phyloP scores from a whole-genome alignment of 2,113 vertebrate species.

The Okapia johnstoni region DNA sequence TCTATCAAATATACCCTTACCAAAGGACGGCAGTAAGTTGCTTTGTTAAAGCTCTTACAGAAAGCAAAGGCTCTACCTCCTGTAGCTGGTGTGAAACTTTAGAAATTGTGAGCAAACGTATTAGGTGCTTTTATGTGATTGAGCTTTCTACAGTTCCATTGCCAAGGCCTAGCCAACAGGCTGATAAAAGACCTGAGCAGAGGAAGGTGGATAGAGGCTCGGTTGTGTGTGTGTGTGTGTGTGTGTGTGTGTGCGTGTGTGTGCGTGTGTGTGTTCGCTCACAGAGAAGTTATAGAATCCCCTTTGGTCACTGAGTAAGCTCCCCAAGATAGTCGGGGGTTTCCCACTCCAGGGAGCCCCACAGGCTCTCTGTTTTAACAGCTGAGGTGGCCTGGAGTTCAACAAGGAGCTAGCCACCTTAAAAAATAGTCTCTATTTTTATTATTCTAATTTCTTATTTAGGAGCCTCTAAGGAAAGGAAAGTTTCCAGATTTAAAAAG shows the following conservation, averaged over 20 bases:
- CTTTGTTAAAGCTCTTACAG: slow-evolving; percentile 1
- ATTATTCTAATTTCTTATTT: not conserved
- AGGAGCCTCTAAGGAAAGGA: not conserved
- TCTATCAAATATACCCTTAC: slow-evolving; percentile 61
- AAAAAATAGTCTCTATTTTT: not conserved
- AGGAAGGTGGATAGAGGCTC: not conserved
- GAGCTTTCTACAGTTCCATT: slow-evolving; percentile 35
- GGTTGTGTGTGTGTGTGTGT: not conserved
- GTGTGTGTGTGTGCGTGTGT: not conserved
- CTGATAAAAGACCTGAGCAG: not conserved
- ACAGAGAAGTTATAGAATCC: not conserved
- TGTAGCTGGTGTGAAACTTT: slow-evolving; percentile 54
- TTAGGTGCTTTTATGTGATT: slow-evolving; percentile 51
- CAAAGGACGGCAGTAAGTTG: slow-evolving; percentile 68
- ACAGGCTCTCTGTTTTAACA: not conserved
- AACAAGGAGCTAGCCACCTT: not conserved
- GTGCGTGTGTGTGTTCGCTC: rapidly evolving
- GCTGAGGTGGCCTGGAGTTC: not conserved
- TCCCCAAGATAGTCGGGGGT: rapidly evolving
- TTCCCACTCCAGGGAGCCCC: not conserved
- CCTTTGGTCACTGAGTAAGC: not conserved
- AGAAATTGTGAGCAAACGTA: slow-evolving; percentile 62
- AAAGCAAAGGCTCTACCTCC: not conserved
- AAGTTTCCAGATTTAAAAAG: not conserved
- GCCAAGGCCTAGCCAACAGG: not conserved